Percentiles rank a stretch among this genome's conserved stretches.
These are phyloP conservation scores for Lepilemur septentrionalis DNA, from an alignment of 2,797 vertebrate genomes.

Conservation along the genomic window DNA sequence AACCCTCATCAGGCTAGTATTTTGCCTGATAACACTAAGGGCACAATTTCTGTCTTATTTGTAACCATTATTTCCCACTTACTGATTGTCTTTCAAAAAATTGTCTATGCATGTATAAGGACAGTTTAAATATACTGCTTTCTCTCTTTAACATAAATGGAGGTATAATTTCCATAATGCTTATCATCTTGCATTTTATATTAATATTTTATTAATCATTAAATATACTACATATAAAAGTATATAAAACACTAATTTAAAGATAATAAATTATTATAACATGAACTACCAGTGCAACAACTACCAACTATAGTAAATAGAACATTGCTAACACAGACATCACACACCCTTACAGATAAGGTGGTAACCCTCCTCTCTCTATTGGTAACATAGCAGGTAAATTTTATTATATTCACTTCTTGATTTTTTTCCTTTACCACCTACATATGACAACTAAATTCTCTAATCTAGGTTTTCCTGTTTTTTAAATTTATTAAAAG, in stretches of 20 bases:
- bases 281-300: background rate
- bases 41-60: background rate
- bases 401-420: background rate
- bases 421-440: background rate
- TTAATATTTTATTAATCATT: conserved; percentile 3
- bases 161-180: background rate
- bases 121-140: background rate
- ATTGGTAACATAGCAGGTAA: background rate
- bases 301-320: background rate
- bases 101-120: background rate
- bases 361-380: background rate
- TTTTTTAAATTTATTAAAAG: background rate
- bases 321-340: background rate
- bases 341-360: background rate
- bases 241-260: background rate
- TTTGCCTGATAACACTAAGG: background rate
- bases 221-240: background rate
- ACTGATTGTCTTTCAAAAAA: background rate
- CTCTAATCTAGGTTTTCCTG: background rate
- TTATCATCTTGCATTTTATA: background rate
- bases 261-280: background rate
- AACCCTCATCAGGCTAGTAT: background rate
- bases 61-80: background rate
- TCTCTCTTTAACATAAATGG: background rate
- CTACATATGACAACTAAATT: background rate